phyloP scores from a whole-genome alignment of 2,797 vertebrate genomes.

The Periophthalmus magnuspinnatus region DNA sequence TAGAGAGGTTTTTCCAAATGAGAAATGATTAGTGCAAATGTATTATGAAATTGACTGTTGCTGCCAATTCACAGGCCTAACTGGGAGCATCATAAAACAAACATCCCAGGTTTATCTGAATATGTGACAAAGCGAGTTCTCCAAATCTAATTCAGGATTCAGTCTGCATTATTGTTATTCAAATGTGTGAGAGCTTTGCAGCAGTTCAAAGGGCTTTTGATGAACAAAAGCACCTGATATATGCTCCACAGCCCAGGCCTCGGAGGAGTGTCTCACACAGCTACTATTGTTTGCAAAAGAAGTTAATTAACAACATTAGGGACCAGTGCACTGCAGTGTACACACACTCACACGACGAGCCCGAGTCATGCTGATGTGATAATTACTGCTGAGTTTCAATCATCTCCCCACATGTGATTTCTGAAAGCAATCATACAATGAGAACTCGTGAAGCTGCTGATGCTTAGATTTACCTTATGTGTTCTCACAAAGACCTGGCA shows the following conservation, averaged over 20 bases:
- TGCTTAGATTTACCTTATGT: background rate
- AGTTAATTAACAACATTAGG: slow-evolving; percentile 63
- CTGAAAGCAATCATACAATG: background rate
- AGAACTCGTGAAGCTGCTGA: background rate
- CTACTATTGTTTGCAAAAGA: slow-evolving; percentile 40
- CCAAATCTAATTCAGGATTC: slow-evolving; percentile 2
- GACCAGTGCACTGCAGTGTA: slow-evolving; percentile 29
- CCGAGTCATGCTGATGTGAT: slow-evolving; percentile 41
- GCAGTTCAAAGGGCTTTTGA: slow-evolving; percentile 20
- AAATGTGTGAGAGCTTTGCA: slow-evolving; percentile 7
- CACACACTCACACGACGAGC: slow-evolving; percentile 25
- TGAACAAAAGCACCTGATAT: slow-evolving; percentile 34
- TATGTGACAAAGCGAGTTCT: slow-evolving; percentile 21
- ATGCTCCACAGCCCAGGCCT: slow-evolving; percentile 22
- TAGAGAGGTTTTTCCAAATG: background rate
- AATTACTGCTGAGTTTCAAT: slow-evolving; percentile 39
- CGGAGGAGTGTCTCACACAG: slow-evolving; percentile 28
- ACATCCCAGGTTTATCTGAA: slow-evolving; percentile 34
- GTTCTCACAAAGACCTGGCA: background rate
- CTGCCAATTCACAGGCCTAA: slow-evolving; percentile 1
- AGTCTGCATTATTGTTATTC: slow-evolving; percentile 24
- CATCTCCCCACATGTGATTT: slow-evolving; percentile 9
- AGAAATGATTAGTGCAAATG: background rate
- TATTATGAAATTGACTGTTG: slow-evolving; percentile 25
- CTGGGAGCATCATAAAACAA: slow-evolving; percentile 36